Evolutionary conservation across 1,140 invertebrate genomes (phyloP).

Genomic region (Drosophila rufa): DNA sequence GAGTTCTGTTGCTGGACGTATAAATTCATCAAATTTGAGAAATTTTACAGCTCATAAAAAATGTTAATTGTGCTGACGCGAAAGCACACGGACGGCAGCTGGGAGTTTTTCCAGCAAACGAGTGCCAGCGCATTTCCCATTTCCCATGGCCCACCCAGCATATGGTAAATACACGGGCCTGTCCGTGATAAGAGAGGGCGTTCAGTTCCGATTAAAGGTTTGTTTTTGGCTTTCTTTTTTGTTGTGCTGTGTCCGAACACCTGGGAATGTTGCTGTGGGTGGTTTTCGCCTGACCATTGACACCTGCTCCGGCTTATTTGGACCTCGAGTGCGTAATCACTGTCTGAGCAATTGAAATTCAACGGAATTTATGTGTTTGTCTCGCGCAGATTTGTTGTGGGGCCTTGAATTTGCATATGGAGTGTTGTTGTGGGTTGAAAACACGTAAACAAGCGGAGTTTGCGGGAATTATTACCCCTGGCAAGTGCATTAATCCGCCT

Average conservation of each 20-base stretch:
- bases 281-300: slow-evolving; percentile 47
- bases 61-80: slow-evolving; percentile 72
- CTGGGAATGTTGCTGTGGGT: slow-evolving; percentile 26
- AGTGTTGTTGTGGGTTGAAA: slow-evolving; percentile 7
- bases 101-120: slow-evolving; percentile 37
- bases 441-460: slow-evolving; percentile 9
- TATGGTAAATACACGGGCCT: slow-evolving; percentile 40
- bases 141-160: slow-evolving; percentile 27
- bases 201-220: slow-evolving; percentile 64
- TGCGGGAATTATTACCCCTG: not conserved
- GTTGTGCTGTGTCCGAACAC: slow-evolving; percentile 2
- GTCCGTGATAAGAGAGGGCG: slow-evolving; percentile 58
- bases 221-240: slow-evolving; percentile 9
- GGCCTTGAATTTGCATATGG: slow-evolving; percentile 18
- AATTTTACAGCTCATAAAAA: slow-evolving; percentile 79
- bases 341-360: slow-evolving; percentile 69
- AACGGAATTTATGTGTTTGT: slow-evolving; percentile 48
- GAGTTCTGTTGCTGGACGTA: slow-evolving; percentile 37
- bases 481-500: not conserved
- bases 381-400: slow-evolving; percentile 11
- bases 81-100: slow-evolving; percentile 12
- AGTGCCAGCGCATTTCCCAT: slow-evolving; percentile 34
- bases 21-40: slow-evolving; percentile 78
- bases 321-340: slow-evolving; percentile 52
- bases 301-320: slow-evolving; percentile 46